Base-by-base conservation (phyloP, 2,888 invertebrate species). In the Sialis lutaria region DNA sequence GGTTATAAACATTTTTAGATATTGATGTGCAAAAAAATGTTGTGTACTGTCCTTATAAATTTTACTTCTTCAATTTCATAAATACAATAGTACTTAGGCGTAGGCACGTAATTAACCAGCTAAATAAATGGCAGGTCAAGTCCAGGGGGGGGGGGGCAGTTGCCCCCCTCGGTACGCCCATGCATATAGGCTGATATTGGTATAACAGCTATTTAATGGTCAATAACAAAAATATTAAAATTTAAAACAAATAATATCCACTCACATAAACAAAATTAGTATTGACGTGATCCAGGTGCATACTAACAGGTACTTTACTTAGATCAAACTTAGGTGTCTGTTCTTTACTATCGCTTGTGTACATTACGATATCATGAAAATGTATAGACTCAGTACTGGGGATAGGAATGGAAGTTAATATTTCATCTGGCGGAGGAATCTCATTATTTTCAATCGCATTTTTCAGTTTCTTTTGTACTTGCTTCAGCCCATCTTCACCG, bases 231-330 rank as follows among this genome's bases (percentile, higher is more conserved):
- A 22, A 22, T 22, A 4, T 22, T 22, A 22, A 22, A 22, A 22
- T 22, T 22, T 22, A 22, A 22, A 22, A 22, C 22, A 22, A 22
- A 22, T 22, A 22, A 22, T 10, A 42, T 48, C 35, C 55, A 74
- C 79, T 73, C 64, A 89, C 88, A 65, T 86, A 82, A 52, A 88
- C 78, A 63, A 91, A 90, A 64, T 84, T 85, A 2, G 86, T 83
- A 53, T 82, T 79, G 44, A 89, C 67, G 60, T 85, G 78, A 65
- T 89, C 85, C 45, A 88, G 69, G 53, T 85, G 79, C 1, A 87
- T 77, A 57, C 76, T 82, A 13, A 88, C 67, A 1, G 89, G 87
- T 40, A 87, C 63, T 43, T 77, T 67, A 2, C 64, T 62, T 8
- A 83, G 65, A 58, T 79, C 71, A 52, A 81, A 70, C 55, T 74